Evolutionary conservation across 2,888 invertebrate species (phyloP).

Genomic region (Hofmannophila pseudospretella): DNA sequence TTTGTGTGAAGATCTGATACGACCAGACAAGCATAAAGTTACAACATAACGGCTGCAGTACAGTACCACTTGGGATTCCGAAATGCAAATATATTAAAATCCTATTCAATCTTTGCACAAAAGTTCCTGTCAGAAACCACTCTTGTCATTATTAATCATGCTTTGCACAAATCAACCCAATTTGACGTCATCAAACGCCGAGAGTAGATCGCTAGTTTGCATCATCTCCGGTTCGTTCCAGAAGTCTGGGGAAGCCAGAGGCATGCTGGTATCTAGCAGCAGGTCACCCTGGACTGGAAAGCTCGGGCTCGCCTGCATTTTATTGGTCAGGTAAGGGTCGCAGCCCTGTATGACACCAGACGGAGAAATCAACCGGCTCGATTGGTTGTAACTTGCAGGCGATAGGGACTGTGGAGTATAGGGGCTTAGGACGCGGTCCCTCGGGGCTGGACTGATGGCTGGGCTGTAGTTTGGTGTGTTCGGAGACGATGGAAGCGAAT

Average conservation of each 20-base stretch:
- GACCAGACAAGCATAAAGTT: conserved; percentile 11
- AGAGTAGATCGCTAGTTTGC: conserved; percentile 54
- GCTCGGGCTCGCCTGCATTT: conserved; percentile 61
- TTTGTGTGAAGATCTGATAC: conserved; percentile 31
- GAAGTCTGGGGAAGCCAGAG: conserved; percentile 47
- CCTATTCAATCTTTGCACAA: conserved; percentile 23
- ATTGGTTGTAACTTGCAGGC: conserved; percentile 48
- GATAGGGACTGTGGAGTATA: conserved; percentile 63
- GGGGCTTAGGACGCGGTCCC: conserved; percentile 52
- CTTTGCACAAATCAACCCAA: conserved; percentile 33
- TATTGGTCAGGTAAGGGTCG: conserved; percentile 61
- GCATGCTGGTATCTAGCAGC: conserved; percentile 43
- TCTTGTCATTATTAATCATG: conserved; percentile 17
- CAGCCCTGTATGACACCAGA: conserved; percentile 45
- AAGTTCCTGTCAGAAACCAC: conserved; percentile 38
- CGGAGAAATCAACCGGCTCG: conserved; percentile 46
- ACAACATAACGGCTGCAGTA: not conserved
- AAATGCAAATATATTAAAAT: conserved; percentile 24
- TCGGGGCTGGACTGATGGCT: conserved; percentile 54
- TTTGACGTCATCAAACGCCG: conserved; percentile 65
- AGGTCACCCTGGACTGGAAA: conserved; percentile 45
- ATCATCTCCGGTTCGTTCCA: conserved; percentile 60
- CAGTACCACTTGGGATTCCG: not conserved
- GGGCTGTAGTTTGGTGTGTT: conserved; percentile 51
- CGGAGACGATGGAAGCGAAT: conserved; percentile 57